These are phyloP conservation scores for Sylvia atricapilla DNA, from an alignment of 2,113 vertebrate species.

Conservation along the genomic window DNA sequence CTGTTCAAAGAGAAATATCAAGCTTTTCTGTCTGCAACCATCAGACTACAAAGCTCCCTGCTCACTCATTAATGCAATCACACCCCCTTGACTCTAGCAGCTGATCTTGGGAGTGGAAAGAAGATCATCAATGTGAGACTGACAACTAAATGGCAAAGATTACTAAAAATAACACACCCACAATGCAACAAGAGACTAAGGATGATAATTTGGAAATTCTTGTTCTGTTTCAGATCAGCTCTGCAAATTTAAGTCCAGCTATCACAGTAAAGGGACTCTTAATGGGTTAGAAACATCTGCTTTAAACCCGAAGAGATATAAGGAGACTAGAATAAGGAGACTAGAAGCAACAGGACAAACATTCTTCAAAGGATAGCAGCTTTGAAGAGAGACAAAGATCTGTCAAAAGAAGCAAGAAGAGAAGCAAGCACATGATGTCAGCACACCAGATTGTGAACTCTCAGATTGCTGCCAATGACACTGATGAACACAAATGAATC, in stretches of 20 bases:
- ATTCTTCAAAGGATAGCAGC: neutral
- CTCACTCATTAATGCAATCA: neutral
- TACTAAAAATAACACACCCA: neutral
- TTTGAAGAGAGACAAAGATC: neutral
- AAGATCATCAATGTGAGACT: neutral
- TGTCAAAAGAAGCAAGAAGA: neutral
- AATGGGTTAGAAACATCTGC: neutral
- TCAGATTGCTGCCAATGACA: neutral
- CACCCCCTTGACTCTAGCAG: neutral
- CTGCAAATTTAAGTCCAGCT: neutral
- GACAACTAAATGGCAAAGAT: neutral
- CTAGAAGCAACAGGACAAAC: neutral
- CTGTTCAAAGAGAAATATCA: neutral
- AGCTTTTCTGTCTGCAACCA: neutral
- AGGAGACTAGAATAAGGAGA: neutral
- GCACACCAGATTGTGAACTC: neutral
- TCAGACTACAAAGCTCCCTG: neutral
- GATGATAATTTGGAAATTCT: neutral
- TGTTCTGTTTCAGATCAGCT: neutral
- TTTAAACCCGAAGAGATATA: neutral
- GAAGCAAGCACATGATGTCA: neutral
- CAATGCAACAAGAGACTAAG: neutral
- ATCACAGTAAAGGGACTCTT: neutral
- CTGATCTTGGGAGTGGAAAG: neutral
- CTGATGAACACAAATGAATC: neutral